Evolutionary conservation across 2,888 invertebrate species (phyloP).

Genomic region (Spialia ferax): DNA sequence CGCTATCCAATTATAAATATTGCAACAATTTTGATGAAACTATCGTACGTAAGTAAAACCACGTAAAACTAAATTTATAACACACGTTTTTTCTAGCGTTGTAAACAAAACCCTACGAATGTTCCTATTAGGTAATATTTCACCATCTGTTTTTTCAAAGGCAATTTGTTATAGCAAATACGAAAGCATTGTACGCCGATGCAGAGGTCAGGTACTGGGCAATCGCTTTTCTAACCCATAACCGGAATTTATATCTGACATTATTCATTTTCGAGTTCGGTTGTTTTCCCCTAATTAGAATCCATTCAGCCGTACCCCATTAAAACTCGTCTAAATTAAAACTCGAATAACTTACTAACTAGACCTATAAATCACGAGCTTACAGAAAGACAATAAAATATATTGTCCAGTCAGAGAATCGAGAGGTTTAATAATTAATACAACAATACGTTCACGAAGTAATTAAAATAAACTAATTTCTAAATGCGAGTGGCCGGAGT

Average conservation of each 20-base stretch:
- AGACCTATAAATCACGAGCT: constrained; percentile 81
- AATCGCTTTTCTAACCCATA: constrained; percentile 74
- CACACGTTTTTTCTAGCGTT: neutral
- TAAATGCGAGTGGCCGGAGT: constrained; percentile 69
- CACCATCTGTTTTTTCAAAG: constrained; percentile 69
- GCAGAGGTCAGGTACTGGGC: constrained; percentile 57
- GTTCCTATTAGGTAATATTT: constrained; percentile 62
- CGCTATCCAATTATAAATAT: too few relatives aligned
- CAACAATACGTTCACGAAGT: constrained; percentile 79
- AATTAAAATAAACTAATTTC: constrained; percentile 87
- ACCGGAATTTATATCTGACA: constrained; percentile 82
- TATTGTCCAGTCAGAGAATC: constrained; percentile 74
- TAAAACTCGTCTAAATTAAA: constrained; percentile 86
- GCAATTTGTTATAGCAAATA: constrained; percentile 78
- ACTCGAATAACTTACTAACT: constrained; percentile 86
- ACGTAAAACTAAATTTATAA: neutral
- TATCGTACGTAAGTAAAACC: too few relatives aligned
- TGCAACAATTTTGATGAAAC: too few relatives aligned
- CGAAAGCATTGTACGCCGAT: constrained; percentile 64
- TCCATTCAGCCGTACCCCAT: constrained; percentile 83
- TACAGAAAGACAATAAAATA: constrained; percentile 84
- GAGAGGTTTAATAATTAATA: constrained; percentile 78
- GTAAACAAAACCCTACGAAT: constrained; percentile 21
- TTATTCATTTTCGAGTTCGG: constrained; percentile 75
- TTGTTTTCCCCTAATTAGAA: constrained; percentile 86